A percentile compares a stretch with the other conserved stretches of the same genome.
Evolutionary conservation across 2,113 vertebrate genomes (phyloP).

Genomic region (Cyphomyrus plagiostoma): DNA sequence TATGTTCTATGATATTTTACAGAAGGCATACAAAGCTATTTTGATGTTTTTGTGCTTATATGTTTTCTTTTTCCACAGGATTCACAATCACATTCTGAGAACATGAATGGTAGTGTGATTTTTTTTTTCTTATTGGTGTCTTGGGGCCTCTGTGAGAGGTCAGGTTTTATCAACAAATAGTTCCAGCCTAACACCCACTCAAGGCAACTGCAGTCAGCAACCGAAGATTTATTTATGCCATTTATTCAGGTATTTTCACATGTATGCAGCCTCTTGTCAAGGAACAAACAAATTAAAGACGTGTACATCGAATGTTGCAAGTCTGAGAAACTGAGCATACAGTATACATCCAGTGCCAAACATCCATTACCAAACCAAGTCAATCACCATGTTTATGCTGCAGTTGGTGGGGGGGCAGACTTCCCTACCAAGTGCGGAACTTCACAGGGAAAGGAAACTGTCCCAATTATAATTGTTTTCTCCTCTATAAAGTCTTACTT

Average conservation of each 20-base stretch:
- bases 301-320: not conserved
- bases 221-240: not conserved
- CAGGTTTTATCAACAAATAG: not conserved
- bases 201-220: not conserved
- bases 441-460: not conserved
- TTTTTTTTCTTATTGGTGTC: not conserved
- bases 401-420: not conserved
- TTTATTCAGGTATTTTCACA: not conserved
- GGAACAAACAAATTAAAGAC: not conserved
- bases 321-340: not conserved
- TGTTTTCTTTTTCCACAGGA: not conserved
- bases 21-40: not conserved
- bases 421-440: not conserved
- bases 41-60: not conserved
- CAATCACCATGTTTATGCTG: not conserved
- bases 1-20: not conserved
- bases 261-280: not conserved
- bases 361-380: not conserved
- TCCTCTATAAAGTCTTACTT: not conserved
- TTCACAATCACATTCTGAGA: not conserved
- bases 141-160: too few relatives aligned
- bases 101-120: not conserved
- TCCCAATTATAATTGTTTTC: not conserved
- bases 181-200: not conserved
- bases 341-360: not conserved